phyloP scores from a whole-genome alignment of 37 sponge, comb jelly and placozoan species.

The Corticium candelabrum region DNA sequence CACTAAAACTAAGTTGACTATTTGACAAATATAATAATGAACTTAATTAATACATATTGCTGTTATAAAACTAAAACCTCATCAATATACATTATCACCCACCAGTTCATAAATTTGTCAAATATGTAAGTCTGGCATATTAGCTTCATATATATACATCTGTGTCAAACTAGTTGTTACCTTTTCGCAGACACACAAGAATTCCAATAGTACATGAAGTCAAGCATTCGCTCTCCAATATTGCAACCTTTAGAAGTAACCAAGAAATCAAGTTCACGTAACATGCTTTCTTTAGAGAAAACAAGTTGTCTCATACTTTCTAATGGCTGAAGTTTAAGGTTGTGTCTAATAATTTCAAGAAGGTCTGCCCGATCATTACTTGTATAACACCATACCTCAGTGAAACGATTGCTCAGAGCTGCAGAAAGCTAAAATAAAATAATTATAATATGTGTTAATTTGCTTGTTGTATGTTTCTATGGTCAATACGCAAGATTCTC shows the following conservation, averaged over 20 bases:
- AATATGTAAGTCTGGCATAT: too few species aligned
- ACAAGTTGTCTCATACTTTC: too few species aligned
- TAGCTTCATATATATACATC: too few species aligned
- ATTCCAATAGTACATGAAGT: background rate
- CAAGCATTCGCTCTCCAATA: background rate
- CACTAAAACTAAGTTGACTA: too few species aligned
- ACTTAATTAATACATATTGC: too few species aligned
- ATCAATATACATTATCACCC: too few species aligned
- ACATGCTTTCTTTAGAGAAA: too few species aligned
- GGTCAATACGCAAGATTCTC: background rate
- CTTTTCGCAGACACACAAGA: background rate
- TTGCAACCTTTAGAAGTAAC: too few species aligned
- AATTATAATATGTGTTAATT: background rate
- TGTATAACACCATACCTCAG: constrained; percentile 90
- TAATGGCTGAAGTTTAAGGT: constrained; percentile 13
- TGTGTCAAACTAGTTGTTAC: background rate
- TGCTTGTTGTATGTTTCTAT: background rate
- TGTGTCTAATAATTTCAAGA: constrained; percentile 22
- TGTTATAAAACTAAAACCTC: too few species aligned
- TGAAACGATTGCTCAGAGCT: constrained; percentile 91
- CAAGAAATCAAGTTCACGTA: too few species aligned
- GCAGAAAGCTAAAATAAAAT: constrained; percentile 69
- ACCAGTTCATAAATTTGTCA: too few species aligned
- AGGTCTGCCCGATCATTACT: constrained; percentile 12
- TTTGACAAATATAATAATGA: too few species aligned